Percentiles rank a stretch among this genome's conserved stretches.
Evolutionary conservation across 2,797 vertebrate genomes (phyloP).

Genomic region (Melanotaenia pygmaea): DNA sequence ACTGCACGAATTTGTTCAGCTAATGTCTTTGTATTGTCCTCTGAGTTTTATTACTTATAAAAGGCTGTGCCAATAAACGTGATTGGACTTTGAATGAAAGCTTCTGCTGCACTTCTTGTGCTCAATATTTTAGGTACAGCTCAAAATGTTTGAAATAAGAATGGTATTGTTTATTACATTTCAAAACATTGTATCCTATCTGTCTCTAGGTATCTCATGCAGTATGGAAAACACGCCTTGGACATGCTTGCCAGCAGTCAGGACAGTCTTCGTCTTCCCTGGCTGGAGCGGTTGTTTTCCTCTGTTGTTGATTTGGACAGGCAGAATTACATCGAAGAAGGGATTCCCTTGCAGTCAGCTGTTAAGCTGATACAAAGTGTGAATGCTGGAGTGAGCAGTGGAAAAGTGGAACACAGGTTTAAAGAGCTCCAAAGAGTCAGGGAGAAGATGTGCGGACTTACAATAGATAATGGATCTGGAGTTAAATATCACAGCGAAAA

Average conservation of each 20-base stretch:
- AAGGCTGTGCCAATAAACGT: constrained; percentile 9
- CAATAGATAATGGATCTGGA: constrained; percentile 38
- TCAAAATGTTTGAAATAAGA: constrained; percentile 6
- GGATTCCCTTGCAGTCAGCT: constrained; percentile 85
- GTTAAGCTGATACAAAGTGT: constrained; percentile 88
- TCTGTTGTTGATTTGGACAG: constrained; percentile 77
- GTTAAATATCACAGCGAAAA: constrained; percentile 40
- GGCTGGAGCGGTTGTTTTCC: constrained; percentile 91
- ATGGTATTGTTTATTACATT: neutral
- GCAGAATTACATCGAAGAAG: constrained; percentile 73
- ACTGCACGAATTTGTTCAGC: neutral
- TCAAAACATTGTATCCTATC: constrained; percentile 2
- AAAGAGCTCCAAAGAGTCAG: constrained; percentile 91
- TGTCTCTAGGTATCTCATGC: constrained; percentile 75
- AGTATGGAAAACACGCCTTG: constrained; percentile 91
- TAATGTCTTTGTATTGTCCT: constrained; percentile 14
- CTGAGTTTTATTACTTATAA: constrained; percentile 17
- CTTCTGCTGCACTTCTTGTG: constrained; percentile 9
- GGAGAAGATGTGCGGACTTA: constrained; percentile 77
- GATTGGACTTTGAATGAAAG: constrained; percentile 15
- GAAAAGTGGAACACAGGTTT: constrained; percentile 92
- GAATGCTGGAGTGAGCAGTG: constrained; percentile 88
- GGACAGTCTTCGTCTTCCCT: constrained; percentile 91
- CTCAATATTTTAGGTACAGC: constrained; percentile 17
- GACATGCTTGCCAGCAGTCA: constrained; percentile 94